Evolutionary conservation across 2,888 invertebrate genomes (phyloP).

Genomic region (Tinea trinotella): DNA sequence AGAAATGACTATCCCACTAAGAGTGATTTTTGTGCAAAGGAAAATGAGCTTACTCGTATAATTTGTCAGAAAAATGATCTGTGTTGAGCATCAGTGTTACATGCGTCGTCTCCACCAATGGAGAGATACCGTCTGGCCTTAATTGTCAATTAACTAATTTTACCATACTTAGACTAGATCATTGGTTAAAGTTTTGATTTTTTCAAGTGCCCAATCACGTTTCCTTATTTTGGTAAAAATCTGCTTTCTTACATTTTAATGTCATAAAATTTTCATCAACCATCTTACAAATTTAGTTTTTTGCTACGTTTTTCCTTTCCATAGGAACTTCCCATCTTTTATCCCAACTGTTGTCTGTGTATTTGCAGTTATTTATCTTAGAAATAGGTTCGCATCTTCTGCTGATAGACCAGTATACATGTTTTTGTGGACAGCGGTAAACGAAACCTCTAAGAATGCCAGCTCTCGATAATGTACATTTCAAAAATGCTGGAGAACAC

Average conservation of each 20-base stretch:
- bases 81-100: too few relatives aligned
- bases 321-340: constrained; percentile 71
- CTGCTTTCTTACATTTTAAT: background rate
- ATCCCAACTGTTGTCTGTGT: constrained; percentile 48
- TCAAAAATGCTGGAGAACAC: constrained; percentile 81
- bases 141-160: too few relatives aligned
- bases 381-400: constrained; percentile 79
- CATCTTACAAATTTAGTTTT: constrained; percentile 30
- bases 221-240: background rate
- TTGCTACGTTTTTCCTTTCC: constrained; percentile 66
- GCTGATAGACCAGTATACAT: constrained; percentile 83
- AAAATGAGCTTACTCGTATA: too few relatives aligned
- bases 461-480: constrained; percentile 71
- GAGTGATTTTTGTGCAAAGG: too few relatives aligned
- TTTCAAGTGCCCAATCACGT: background rate
- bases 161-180: constrained; percentile 17
- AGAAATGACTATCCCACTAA: too few relatives aligned
- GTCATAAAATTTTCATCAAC: background rate
- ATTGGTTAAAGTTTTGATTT: constrained; percentile 14
- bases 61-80: too few relatives aligned
- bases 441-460: constrained; percentile 77
- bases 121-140: too few relatives aligned
- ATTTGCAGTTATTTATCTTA: constrained; percentile 74
- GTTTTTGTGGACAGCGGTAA: constrained; percentile 83
- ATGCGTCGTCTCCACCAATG: too few relatives aligned